A percentile compares a stretch with the other conserved stretches of the same genome.
Evolutionary conservation across 2,888 invertebrate genomes (phyloP).

Genomic region (Acutogordius australiensis): DNA sequence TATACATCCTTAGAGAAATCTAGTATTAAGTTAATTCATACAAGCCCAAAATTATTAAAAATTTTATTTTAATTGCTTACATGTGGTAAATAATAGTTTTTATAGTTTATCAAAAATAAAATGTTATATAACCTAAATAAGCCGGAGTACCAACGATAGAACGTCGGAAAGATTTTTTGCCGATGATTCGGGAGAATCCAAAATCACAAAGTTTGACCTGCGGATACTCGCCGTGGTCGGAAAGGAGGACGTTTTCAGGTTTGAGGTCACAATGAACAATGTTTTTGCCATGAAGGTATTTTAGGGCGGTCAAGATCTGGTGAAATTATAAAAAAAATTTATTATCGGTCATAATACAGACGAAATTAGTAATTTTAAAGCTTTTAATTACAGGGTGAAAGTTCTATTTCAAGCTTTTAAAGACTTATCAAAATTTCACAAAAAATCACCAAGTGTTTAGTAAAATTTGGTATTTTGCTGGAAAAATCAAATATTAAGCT

Average conservation of each 20-base stretch:
- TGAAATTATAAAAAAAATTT: too few relatives aligned
- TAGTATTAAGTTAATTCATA: too few relatives aligned
- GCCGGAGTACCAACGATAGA: conserved; percentile 97
- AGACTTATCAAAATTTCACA: too few relatives aligned
- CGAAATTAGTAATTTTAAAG: too few relatives aligned
- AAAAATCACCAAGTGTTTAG: too few relatives aligned
- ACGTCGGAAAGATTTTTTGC: conserved; percentile 79
- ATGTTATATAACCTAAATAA: conserved; percentile 47
- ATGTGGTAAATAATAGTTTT: conserved; percentile 7
- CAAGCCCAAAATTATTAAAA: too few relatives aligned
- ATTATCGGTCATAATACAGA: too few relatives aligned
- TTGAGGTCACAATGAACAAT: conserved; percentile 63
- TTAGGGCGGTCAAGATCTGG: conserved; percentile 73
- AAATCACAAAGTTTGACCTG: conserved; percentile 90
- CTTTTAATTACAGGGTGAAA: too few relatives aligned
- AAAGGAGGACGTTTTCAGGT: conserved; percentile 84
- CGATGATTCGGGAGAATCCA: conserved; percentile 92
- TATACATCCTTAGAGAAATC: too few relatives aligned
- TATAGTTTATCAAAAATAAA: conserved; percentile 11
- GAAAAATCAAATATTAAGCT: too few relatives aligned
- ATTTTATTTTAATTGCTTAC: background rate
- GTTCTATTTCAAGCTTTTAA: too few relatives aligned
- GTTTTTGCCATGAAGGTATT: conserved; percentile 83
- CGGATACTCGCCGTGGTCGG: conserved; percentile 70
- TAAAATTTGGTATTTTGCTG: too few relatives aligned